Evolutionary conservation across 37 sponge, comb jelly and placozoan genomes (phyloP), one percentile per base, ranked within the genome.

Genomic region (Geodia barretti): DNA sequence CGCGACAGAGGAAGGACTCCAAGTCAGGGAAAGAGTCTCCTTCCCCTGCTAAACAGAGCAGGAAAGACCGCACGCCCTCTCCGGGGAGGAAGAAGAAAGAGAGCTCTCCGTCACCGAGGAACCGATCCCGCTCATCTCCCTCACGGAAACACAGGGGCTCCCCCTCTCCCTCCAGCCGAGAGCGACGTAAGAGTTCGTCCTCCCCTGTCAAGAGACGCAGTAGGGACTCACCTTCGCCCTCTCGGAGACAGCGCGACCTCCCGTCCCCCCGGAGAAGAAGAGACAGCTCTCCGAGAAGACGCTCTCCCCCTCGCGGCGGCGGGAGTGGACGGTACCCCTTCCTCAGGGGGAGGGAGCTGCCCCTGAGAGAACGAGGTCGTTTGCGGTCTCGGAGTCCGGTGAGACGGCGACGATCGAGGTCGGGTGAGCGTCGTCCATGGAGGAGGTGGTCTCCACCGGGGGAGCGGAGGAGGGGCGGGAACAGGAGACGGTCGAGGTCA

Each of bases 21-120:
- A 67, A 20, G 1, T 78, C 79, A 30, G 66, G 65, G 1, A 29
- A 17, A 17, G 33, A 68, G 23, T 61, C 75, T 37, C 30, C 62
- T 0, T 47, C 54, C 0, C 79, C 87, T 33, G 80, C 87, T 20
- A 71, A 30, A 28, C 40, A 43, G n/a, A 59, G 78, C 25, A n/a
- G n/a, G 32, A 35, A 7, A 33, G 66, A 30, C 76, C 86, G n/a
- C 78, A 1, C 25, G 33, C 70, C 40, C 69, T 80, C 81, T 3
- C 70, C 58, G 8, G 19, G 31, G 28, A 31, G 60, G 2, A 73
- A 29, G n/a, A n/a, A n/a, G n/a, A n/a, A 29, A 5, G 32, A 61
- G 33, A 75, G 70, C 41, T 78, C 79, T 4, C n/a, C 39, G 39
- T 78, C 79, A 1, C 79, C 68, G 14, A 41, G 76, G 19, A 8